Percentiles rank a stretch among this genome's conserved stretches.
phyloP scores from a whole-genome alignment of 2,113 vertebrate genomes.

The Corythaeola cristata region DNA sequence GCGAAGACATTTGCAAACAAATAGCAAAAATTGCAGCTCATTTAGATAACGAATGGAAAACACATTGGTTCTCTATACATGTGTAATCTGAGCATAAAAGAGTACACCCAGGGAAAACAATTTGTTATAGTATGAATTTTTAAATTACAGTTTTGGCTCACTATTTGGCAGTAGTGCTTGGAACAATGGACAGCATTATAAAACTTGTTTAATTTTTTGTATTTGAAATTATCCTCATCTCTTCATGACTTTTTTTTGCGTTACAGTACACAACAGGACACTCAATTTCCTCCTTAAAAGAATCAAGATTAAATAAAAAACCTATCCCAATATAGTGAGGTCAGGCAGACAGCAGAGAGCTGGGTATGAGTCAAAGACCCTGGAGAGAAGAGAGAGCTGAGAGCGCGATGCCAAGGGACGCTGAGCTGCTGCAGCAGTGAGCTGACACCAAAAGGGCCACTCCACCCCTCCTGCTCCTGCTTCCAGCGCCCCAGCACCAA shows the following conservation, averaged over 20 bases:
- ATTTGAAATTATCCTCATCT: background rate
- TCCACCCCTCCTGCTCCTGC: background rate
- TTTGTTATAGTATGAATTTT: background rate
- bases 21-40: background rate
- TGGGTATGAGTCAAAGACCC: background rate
- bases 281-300: background rate
- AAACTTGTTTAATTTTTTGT: background rate
- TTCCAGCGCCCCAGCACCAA: background rate
- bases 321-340: background rate
- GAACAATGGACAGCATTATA: background rate
- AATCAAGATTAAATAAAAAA: background rate
- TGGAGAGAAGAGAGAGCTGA: background rate
- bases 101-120: background rate
- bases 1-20: background rate
- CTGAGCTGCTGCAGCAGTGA: background rate
- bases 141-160: background rate
- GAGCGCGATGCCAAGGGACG: background rate
- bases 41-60: background rate
- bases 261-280: background rate
- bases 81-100: background rate
- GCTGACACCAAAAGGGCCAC: background rate
- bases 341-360: background rate
- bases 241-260: background rate
- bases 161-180: background rate
- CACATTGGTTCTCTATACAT: background rate